phyloP scores from a whole-genome alignment of 2,888 invertebrate genomes.

The Hypolimnas misippus region DNA sequence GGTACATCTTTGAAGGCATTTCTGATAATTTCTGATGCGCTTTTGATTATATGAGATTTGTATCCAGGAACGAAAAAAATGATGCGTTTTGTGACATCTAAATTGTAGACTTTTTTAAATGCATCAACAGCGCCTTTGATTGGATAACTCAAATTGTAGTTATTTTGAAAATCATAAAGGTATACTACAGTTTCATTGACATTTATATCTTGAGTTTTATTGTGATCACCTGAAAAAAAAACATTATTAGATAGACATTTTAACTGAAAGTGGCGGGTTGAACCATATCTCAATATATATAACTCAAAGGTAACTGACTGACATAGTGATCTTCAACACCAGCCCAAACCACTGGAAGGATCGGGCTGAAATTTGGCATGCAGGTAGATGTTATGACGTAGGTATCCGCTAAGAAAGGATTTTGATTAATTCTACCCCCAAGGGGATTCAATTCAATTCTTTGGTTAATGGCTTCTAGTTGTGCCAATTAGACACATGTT shows the following conservation, averaged over 20 bases:
- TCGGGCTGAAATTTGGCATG: no score
- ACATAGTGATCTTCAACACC: no score
- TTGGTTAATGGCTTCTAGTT: no score
- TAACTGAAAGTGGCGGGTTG: no score
- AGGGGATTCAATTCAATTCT: no score
- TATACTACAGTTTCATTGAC: slow-evolving; percentile 65
- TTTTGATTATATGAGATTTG: slow-evolving; percentile 69
- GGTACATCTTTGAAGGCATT: slow-evolving; percentile 66
- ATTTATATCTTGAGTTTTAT: slow-evolving; percentile 58
- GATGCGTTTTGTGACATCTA: slow-evolving; percentile 65
- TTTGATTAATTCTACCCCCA: no score
- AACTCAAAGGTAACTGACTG: no score
- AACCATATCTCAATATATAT: no score
- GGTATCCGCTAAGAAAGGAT: no score
- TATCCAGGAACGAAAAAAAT: slow-evolving; percentile 76
- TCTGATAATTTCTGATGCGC: slow-evolving; percentile 66
- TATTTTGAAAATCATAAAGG: slow-evolving; percentile 75
- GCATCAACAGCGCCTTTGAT: slow-evolving; percentile 61
- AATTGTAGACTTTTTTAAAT: slow-evolving; percentile 60
- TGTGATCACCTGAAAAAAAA: slow-evolving; percentile 67
- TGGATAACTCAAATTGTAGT: slow-evolving; percentile 62
- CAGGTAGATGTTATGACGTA: no score
- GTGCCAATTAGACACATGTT: no score
- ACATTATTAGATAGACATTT: neutral
- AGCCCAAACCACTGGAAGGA: no score